A percentile compares a stretch with the other conserved stretches of the same genome.
Evolutionary conservation across 2,797 vertebrate genomes (phyloP).

Genomic region (Eutrigla gurnardus): DNA sequence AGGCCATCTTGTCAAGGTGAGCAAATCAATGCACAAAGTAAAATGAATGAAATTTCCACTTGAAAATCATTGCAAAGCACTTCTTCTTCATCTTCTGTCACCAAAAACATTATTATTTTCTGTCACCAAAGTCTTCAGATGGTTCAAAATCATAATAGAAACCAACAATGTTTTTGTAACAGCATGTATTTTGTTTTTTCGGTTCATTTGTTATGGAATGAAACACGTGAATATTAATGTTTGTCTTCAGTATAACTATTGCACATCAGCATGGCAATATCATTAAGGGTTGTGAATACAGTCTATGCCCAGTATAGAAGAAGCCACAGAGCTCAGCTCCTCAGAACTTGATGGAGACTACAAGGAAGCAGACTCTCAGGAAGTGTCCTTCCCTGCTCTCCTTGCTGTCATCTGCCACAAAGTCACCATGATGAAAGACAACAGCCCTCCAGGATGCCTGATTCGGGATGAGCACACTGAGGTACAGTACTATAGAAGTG

Average conservation of each 20-base stretch:
- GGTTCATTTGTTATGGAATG: slow-evolving; percentile 2
- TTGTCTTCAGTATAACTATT: background rate
- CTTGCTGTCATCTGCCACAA: slow-evolving; percentile 83
- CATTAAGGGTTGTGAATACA: slow-evolving; percentile 43
- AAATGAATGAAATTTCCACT: background rate
- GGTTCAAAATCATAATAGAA: background rate
- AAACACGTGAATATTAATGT: background rate
- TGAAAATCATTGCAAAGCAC: background rate
- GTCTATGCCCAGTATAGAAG: slow-evolving; percentile 77
- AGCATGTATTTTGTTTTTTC: background rate
- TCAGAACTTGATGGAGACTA: slow-evolving; percentile 41
- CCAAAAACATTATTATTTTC: background rate
- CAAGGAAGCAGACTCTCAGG: slow-evolving; percentile 43
- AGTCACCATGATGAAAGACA: slow-evolving; percentile 62
- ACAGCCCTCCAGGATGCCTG: slow-evolving; percentile 51
- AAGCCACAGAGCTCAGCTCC: slow-evolving; percentile 44
- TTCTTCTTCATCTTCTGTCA: background rate
- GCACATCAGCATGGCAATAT: background rate
- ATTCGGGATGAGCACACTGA: slow-evolving; percentile 74
- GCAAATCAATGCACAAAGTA: background rate
- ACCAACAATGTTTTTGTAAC: background rate
- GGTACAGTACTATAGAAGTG: slow-evolving; percentile 62
- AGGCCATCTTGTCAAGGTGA: slow-evolving; percentile 73
- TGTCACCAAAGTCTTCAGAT: background rate
- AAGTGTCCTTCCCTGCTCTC: slow-evolving; percentile 86